Evolutionary conservation across 2,113 vertebrate genomes (phyloP), one percentile per base, ranked within the genome.

Genomic region (Colossoma macropomum): DNA sequence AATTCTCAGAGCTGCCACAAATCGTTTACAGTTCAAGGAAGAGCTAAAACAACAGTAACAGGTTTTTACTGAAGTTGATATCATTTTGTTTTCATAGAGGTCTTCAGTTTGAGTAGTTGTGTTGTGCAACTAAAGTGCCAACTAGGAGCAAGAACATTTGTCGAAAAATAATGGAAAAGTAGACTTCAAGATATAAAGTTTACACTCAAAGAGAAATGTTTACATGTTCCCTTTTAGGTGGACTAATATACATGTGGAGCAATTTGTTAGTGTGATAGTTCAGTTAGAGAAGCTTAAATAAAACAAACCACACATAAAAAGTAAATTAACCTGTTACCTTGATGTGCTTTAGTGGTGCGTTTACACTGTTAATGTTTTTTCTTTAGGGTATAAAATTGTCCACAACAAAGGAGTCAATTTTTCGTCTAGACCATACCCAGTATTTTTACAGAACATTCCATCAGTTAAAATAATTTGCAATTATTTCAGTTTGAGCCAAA

Each of bases 141-240:
- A 88, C 89, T 76, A 34, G 13, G 50, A 54, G 71, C 69, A 73
- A 79, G 6, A 79, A 85, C 56, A 83, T 71, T 75, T 83, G 38
- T 50, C 30, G 50, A 27, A 70, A 45, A 32, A 16, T 41, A 38
- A 52, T 3, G 41, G 15, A 30, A 62, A 52, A 50, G 45, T 63
- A 71, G 71, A 80, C 71, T 80, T 72, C 27, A 38, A 52, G 30
- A 73, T 23, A 68, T 19, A 60, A 91, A 89, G 93, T 94, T 95
- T 94, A 94, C 92, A 91, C 82, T 0, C 65, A 70, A 59, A 80
- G 34, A 89, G 91, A 82, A 87, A 91, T 91, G 93, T 95, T 95
- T 94, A 93, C 93, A 63, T 62, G 56, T 87, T 84, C 79, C 87
- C 77, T 86, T 0, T 50, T 74, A 77, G 60, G 77, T 85, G 56